Conservation (phyloP, 2,888 invertebrate species). For the Machimus atricapillus region DNA sequence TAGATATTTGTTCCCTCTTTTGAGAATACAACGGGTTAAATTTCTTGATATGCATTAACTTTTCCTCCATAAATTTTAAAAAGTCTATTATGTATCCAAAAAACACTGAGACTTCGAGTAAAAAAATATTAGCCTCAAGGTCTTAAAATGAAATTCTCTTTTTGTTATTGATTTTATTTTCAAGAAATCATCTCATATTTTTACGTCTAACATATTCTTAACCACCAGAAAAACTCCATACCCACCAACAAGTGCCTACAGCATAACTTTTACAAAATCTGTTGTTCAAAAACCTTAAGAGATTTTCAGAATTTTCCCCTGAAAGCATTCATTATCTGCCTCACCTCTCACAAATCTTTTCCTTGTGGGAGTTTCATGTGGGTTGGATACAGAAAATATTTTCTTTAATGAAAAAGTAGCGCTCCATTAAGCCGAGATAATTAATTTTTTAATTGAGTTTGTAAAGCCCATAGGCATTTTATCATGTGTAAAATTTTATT, state of each 20-base stretch:
- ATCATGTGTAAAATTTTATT: conserved; percentile 22
- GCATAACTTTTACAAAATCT: neutral
- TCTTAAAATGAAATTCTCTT: too few species aligned
- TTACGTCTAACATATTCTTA: neutral
- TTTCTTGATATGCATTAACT: too few species aligned
- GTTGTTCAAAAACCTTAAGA: neutral
- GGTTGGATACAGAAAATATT: neutral
- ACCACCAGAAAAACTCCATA: neutral
- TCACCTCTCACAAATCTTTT: neutral
- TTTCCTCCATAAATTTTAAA: too few species aligned
- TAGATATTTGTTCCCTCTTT: too few species aligned
- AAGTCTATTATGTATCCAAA: too few species aligned
- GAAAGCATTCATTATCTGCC: neutral
- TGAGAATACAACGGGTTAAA: too few species aligned
- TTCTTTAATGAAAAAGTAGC: conserved; percentile 1
- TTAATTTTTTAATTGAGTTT: conserved; percentile 33
- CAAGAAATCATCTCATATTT: too few species aligned
- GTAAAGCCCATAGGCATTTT: conserved; percentile 10
- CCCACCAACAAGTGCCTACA: neutral
- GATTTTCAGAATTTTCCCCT: neutral
- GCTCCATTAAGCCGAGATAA: conserved; percentile 1
- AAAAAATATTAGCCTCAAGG: too few species aligned
- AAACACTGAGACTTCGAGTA: too few species aligned
- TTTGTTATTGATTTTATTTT: too few species aligned
- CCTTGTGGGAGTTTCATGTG: neutral